phyloP scores from a whole-genome alignment of 2,113 vertebrate genomes.

The Rattus norvegicus region GRCr8 NC_086019.1:221197501-221198000 shows the following conservation, averaged over 20 bases:
- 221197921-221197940: neutral
- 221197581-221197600: neutral
- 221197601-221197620: neutral
- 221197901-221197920: neutral
- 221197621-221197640: neutral
- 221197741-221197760: constrained; percentile 36
- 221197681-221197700: neutral
- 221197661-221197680: neutral
- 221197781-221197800: neutral
- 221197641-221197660: neutral
- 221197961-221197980: constrained; percentile 1
- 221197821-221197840: constrained; percentile 13
- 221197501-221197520: neutral
- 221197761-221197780: neutral
- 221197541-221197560: neutral
- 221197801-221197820: constrained; percentile 29
- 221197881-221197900: neutral
- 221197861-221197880: neutral
- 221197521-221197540: neutral
- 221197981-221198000: neutral
- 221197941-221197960: constrained; percentile 1
- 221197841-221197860: constrained; percentile 5
- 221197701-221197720: constrained; percentile 33
- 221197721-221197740: constrained; percentile 37
- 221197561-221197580: neutral